phyloP scores from a whole-genome alignment of 2,113 vertebrate species.

The Peromyscus californicus region DNA sequence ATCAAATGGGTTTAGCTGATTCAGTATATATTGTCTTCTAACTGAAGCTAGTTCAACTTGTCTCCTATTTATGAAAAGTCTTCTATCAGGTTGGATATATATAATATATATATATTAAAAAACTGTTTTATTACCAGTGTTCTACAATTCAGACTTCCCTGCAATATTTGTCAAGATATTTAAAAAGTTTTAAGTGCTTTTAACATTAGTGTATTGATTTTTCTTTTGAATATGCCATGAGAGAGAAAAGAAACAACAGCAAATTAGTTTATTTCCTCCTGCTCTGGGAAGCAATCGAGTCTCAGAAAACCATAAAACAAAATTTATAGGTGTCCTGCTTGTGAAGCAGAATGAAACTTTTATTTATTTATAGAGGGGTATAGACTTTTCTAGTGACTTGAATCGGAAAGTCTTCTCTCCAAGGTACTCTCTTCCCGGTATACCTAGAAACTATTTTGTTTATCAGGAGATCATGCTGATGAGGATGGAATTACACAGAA shows the following conservation, averaged over 20 bases:
- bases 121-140: constrained; percentile 53
- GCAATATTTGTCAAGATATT: constrained; percentile 59
- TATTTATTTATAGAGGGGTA: constrained; percentile 66
- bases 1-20: constrained; percentile 66
- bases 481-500: constrained; percentile 67
- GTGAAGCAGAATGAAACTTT: constrained; percentile 70
- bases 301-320: constrained; percentile 75
- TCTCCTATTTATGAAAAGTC: constrained; percentile 45
- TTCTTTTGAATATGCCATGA: constrained; percentile 76
- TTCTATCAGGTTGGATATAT: constrained; percentile 53
- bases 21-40: constrained; percentile 54
- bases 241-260: constrained; percentile 66
- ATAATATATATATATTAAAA: constrained; percentile 10
- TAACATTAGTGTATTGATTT: constrained; percentile 75
- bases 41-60: constrained; percentile 42
- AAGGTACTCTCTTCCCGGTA: constrained; percentile 20
- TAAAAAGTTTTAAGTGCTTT: constrained; percentile 71
- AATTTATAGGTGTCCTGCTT: constrained; percentile 67
- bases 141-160: constrained; percentile 34
- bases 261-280: constrained; percentile 71
- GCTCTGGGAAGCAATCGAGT: constrained; percentile 71
- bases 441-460: constrained; percentile 62
- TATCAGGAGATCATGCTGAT: constrained; percentile 48
- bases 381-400: constrained; percentile 64
- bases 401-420: constrained; percentile 57